Base-by-base conservation (phyloP, 2,888 invertebrate genomes). In the Dorcus parallelipipedus region DNA sequence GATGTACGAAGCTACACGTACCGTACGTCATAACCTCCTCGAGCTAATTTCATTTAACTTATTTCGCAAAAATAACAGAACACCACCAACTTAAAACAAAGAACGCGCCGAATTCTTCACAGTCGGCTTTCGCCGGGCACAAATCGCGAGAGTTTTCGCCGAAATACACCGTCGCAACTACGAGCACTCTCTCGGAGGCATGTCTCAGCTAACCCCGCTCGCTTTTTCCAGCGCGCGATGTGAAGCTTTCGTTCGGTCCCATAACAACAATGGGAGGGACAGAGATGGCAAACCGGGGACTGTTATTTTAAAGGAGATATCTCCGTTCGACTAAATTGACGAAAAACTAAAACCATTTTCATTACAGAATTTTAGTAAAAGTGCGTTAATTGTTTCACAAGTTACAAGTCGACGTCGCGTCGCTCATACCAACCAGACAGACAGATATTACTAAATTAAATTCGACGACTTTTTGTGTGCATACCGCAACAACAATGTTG, bases 301-400 rank as follows among this genome's bases (percentile, higher is more conserved):
- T 76, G 75, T 76, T 75, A 74, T 71, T 68, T 75, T 75, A 75
- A 76, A 75, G 75, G 66, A 65, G 75, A 75, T 75, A 69, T 65
- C 66, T 66, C 64, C 49, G 54, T 63, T 68, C 64, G 59, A 47
- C 60, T 38, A 39, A 50, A 33, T 49, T 23, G 33, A n/a, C 14
- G 20, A 42, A 42, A 42, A 42, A 42, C 42, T 42, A 20, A 14
- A 17, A 42, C 42, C 8, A 42, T 42, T 42, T 42, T 42, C 17
- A 20, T 17, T 42, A 7, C 14, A 4, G 42, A 42, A 42, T 42
- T 42, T 42, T 42, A 33, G 26, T 33, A 33, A 33, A 33, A 33
- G 6, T 33, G 26, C 26, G 26, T 33, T 33, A 33, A 33, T 33
- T 33, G 7, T 33, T 7, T 33, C 3, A 20, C 20, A 20, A 20